Conservation (phyloP, 2,797 vertebrate species). For the Dallia pectoralis region DNA sequence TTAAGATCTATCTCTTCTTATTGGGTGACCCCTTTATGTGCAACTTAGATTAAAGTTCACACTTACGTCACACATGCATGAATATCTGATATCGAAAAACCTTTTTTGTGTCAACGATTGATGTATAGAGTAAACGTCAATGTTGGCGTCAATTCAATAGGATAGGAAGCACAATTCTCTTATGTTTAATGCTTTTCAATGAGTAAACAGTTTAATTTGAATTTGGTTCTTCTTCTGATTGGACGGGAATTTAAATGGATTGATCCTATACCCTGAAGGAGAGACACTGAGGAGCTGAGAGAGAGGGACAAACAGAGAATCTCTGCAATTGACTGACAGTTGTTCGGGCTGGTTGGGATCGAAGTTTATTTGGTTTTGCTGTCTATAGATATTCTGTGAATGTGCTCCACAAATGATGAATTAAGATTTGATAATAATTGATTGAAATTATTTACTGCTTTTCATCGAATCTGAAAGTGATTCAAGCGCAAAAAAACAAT, state of each 20-base stretch:
- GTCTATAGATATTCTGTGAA: conserved; percentile 39
- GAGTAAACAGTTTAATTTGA: neutral
- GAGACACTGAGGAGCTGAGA: conserved; percentile 24
- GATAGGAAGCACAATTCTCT: conserved; percentile 22
- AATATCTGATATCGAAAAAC: neutral
- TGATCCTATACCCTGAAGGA: neutral
- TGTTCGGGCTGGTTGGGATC: conserved; percentile 35
- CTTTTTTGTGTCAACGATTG: neutral
- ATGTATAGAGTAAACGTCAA: neutral
- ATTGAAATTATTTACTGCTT: no score
- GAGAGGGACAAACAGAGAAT: conserved; percentile 42
- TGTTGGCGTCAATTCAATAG: no score
- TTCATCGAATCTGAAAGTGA: neutral
- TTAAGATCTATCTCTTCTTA: neutral
- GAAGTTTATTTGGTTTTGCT: conserved; percentile 26
- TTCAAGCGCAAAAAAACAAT: neutral
- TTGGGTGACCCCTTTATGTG: neutral
- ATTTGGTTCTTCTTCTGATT: no score
- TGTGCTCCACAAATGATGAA: conserved; percentile 20
- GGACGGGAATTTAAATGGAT: no score
- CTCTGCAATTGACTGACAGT: conserved; percentile 40
- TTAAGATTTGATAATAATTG: conserved; percentile 9
- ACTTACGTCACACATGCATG: neutral
- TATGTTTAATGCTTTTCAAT: conserved; percentile 42
- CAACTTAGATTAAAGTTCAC: neutral